These are phyloP conservation scores for Gracilinanus agilis DNA, from an alignment of 2,113 vertebrate species.

Conservation along the genomic window DNA sequence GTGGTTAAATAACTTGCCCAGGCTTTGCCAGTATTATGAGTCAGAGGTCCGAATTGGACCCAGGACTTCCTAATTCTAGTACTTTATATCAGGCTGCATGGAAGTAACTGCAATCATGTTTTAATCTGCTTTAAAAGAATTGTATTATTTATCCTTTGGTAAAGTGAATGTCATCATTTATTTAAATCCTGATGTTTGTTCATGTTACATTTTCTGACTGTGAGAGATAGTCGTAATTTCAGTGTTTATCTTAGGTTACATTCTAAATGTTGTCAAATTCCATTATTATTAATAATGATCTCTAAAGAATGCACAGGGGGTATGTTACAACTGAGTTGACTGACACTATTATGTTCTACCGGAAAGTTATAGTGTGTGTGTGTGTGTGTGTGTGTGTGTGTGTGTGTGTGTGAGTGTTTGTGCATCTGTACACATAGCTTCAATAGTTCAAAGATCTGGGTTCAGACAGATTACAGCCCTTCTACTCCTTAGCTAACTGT, in stretches of 20 bases:
- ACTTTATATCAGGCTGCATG: not conserved
- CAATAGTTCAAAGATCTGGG: not conserved
- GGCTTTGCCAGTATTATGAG: not conserved
- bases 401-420: too few relatives aligned
- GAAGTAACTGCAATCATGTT: constrained; percentile 51
- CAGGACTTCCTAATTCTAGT: not conserved
- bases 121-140: constrained; percentile 37
- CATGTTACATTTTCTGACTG: not conserved
- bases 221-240: not conserved
- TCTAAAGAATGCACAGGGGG: not conserved
- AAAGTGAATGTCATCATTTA: not conserved
- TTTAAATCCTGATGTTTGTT: not conserved
- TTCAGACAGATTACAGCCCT: not conserved
- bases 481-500: not conserved
- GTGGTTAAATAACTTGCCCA: not conserved
- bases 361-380: not conserved
- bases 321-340: not conserved
- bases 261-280: not conserved
- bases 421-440: not conserved
- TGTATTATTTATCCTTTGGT: constrained; percentile 10
- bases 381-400: too few relatives aligned
- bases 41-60: not conserved
- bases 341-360: not conserved
- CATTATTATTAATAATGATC: not conserved
- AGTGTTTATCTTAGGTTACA: not conserved